Evolutionary conservation across 2,113 vertebrate genomes (phyloP).

Genomic region (Ellobius talpinus): DNA sequence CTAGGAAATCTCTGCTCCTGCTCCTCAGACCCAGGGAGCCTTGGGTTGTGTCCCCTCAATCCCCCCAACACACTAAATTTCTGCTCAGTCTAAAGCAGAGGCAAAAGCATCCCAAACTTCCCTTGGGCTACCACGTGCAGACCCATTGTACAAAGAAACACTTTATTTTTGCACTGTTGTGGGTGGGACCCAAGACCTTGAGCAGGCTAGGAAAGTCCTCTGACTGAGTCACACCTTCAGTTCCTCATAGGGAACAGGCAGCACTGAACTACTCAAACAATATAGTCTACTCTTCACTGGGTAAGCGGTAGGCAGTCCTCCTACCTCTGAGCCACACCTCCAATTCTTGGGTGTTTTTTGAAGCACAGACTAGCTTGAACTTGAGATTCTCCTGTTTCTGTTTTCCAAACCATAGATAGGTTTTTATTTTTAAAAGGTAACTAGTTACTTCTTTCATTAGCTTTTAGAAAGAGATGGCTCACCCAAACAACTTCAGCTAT

Average conservation of each 20-base stretch:
- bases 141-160: accelerated
- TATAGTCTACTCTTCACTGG: not conserved
- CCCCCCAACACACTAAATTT: not conserved
- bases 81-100: not conserved
- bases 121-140: accelerated
- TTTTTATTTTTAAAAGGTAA: not conserved
- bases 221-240: not conserved
- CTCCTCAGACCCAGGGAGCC: not conserved
- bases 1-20: not conserved
- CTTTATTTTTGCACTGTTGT: not conserved
- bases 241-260: not conserved
- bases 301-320: not conserved
- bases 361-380: not conserved
- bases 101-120: not conserved
- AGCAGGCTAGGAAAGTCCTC: not conserved
- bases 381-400: not conserved
- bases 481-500: not conserved
- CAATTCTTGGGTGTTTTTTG: not conserved
- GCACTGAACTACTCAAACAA: not conserved
- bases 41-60: not conserved
- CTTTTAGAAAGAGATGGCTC: not conserved
- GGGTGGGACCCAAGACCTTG: not conserved
- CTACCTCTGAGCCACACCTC: not conserved
- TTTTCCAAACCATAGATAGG: not conserved
- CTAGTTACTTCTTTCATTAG: not conserved